Conservation (phyloP, 2,797 vertebrate species). For the Ateles fusciceps region DNA sequence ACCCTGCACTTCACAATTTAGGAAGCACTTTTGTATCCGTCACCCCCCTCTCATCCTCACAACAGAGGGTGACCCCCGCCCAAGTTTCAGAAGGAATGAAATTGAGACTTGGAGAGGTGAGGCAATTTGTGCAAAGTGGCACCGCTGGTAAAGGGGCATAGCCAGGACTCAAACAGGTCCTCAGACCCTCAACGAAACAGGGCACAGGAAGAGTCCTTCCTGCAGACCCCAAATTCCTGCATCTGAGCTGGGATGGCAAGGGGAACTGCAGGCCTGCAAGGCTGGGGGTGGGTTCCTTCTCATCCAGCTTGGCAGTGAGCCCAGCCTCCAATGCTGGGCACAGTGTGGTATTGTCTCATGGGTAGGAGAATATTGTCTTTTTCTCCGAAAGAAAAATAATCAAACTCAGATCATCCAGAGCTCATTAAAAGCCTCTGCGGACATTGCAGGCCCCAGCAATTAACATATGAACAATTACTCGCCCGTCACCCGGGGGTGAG, state of each 20-base stretch:
- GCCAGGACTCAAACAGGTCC: background rate
- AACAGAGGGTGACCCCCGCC: background rate
- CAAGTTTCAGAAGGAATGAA: background rate
- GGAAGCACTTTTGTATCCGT: background rate
- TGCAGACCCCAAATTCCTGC: background rate
- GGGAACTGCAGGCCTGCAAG: background rate
- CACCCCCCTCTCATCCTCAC: background rate
- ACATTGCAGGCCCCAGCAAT: constrained; percentile 69
- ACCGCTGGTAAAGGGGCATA: background rate
- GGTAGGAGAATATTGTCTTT: constrained; percentile 2
- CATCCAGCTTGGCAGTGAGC: background rate
- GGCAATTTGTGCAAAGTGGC: background rate
- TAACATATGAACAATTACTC: constrained; percentile 27
- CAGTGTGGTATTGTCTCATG: constrained; percentile 47
- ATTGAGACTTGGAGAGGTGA: background rate
- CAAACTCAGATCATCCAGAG: constrained; percentile 45
- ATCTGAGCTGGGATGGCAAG: background rate
- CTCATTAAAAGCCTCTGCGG: constrained; percentile 71
- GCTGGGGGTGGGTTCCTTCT: background rate
- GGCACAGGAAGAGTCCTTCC: background rate
- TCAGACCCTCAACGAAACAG: background rate
- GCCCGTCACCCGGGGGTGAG: background rate
- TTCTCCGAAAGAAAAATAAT: constrained; percentile 64
- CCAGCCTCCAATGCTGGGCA: background rate
- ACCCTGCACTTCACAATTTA: background rate